Conservation (phyloP, 2,797 vertebrate genomes). For the Paguma larvata region DNA sequence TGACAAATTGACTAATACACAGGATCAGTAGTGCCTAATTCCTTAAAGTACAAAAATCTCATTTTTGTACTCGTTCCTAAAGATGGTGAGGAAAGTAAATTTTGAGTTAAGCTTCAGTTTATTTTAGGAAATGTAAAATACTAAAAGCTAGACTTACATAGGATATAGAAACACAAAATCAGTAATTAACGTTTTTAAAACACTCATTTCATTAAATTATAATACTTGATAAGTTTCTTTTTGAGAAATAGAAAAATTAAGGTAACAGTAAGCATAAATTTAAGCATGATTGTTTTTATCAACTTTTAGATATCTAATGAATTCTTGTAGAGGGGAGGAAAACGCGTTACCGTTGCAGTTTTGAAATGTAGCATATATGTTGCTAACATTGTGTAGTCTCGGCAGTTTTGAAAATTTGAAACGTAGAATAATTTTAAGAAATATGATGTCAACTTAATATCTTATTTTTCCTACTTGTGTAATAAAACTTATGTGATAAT, state of each 20-base stretch:
- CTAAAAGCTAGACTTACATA: constrained; percentile 10
- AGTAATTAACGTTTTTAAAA: constrained; percentile 46
- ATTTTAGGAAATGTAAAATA: constrained; percentile 51
- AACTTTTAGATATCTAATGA: neutral
- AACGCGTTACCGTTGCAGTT: neutral
- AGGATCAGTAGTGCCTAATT: constrained; percentile 2
- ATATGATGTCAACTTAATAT: constrained; percentile 2
- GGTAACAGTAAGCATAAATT: constrained; percentile 9
- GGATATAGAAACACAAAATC: neutral
- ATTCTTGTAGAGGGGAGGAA: neutral
- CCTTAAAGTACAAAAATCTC: neutral
- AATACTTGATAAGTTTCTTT: neutral
- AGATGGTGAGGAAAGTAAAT: constrained; percentile 3
- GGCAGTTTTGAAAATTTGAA: constrained; percentile 40
- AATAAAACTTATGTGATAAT: neutral
- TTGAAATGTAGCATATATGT: neutral
- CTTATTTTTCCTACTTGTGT: constrained; percentile 20
- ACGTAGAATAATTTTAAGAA: constrained; percentile 32
- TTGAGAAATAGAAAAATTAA: constrained; percentile 9
- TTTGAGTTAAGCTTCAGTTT: constrained; percentile 54
- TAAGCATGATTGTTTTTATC: constrained; percentile 15
- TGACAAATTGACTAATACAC: constrained; percentile 73
- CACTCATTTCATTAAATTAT: constrained; percentile 11
- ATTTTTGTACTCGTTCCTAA: neutral
- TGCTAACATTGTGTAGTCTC: neutral